A percentile compares a stretch with the other conserved stretches of the same genome.
phyloP scores from a whole-genome alignment of 30 jellyfish, hydroid and myxozoan genomes.

The Aurelia aurita region DNA sequence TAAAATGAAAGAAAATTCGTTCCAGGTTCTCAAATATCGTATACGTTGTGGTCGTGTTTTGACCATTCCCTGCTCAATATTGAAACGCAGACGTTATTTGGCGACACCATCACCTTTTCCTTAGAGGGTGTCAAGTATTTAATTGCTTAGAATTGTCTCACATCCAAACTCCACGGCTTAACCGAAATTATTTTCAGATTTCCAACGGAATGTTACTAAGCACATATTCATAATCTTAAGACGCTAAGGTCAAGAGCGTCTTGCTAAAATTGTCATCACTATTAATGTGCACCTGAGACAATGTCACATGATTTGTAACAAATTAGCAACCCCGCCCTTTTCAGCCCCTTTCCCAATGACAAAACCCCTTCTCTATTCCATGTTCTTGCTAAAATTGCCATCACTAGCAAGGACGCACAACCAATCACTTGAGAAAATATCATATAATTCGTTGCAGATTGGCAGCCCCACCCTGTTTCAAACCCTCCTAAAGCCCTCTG shows the following conservation, averaged over 20 bases:
- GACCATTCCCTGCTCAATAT: conserved; percentile 25
- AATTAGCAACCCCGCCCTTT: too few relatives aligned
- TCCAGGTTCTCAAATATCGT: conserved; percentile 33
- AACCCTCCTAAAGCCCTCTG: too few relatives aligned
- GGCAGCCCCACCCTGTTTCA: too few relatives aligned
- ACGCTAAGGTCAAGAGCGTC: conserved; percentile 57
- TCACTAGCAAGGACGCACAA: too few relatives aligned
- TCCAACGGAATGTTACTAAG: conserved; percentile 46
- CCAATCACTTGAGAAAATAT: not conserved
- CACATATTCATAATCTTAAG: conserved; percentile 33
- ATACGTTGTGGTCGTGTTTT: conserved; percentile 32
- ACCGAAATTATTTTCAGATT: conserved; percentile 55
- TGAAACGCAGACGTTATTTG: conserved; percentile 39
- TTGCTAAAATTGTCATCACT: not conserved
- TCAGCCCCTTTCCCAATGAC: too few relatives aligned
- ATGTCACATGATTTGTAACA: not conserved
- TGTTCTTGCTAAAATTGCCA: too few relatives aligned
- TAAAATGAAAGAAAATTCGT: conserved; percentile 4
- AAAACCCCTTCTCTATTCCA: too few relatives aligned
- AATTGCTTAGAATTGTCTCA: conserved; percentile 29
- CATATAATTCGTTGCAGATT: too few relatives aligned
- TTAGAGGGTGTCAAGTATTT: conserved; percentile 60
- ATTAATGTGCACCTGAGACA: not conserved
- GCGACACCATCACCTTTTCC: conserved; percentile 47
- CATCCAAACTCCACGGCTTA: conserved; percentile 39